Conservation (phyloP, 2,888 invertebrate species). For the Tetheella fluctuosa region DNA sequence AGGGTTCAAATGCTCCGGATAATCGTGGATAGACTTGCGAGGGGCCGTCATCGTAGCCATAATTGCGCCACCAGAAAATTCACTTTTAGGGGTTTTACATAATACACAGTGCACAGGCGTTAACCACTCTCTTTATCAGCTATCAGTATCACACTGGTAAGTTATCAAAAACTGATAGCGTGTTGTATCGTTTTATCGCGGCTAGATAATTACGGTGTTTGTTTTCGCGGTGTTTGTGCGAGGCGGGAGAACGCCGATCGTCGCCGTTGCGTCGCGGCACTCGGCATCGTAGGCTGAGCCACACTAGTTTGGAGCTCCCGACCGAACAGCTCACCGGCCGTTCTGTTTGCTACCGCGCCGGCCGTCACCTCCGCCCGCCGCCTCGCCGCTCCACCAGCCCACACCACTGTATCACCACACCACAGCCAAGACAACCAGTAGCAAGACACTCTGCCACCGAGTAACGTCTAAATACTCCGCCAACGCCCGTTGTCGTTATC, state of each 20-base stretch:
- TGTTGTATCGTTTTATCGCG: constrained; percentile 72
- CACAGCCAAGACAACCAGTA: neutral
- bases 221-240: constrained; percentile 59
- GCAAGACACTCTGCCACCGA: constrained; percentile 21
- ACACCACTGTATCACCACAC: constrained; percentile 16
- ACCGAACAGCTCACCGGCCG: constrained; percentile 18
- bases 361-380: neutral
- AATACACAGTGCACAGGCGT: constrained; percentile 68
- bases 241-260: constrained; percentile 31
- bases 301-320: constrained; percentile 47
- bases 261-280: constrained; percentile 50
- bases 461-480: constrained; percentile 14
- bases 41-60: constrained; percentile 74
- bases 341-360: constrained; percentile 19
- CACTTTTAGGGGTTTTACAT: constrained; percentile 70
- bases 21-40: constrained; percentile 87
- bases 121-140: constrained; percentile 77
- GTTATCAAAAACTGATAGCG: constrained; percentile 74
- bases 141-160: constrained; percentile 67
- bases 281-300: constrained; percentile 62
- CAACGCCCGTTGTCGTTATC: constrained; percentile 34
- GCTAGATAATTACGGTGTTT: constrained; percentile 75
- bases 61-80: constrained; percentile 51
- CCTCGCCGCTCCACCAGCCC: constrained; percentile 28
- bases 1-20: constrained; percentile 91